phyloP scores from a whole-genome alignment of 92 coral and sea anemone genomes.

The Porites cylindrica region DNA sequence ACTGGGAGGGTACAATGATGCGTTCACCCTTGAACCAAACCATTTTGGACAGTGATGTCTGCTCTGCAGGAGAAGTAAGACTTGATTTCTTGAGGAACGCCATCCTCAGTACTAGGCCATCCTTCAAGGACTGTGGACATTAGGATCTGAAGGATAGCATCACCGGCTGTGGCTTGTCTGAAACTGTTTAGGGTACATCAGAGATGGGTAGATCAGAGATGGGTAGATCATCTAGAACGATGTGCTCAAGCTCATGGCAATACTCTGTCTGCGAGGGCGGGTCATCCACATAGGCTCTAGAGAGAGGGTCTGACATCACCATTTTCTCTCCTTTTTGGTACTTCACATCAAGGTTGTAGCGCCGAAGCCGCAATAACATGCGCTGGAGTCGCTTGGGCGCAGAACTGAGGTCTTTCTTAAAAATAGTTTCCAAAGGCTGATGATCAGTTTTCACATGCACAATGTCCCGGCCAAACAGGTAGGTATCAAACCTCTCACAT shows the following conservation, averaged over 20 bases:
- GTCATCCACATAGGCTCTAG: constrained; percentile 10
- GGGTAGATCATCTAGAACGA: not conserved
- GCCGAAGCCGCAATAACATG: constrained; percentile 34
- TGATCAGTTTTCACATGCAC: too few relatives aligned
- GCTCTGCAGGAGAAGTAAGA: too few relatives aligned
- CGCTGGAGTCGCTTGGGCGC: constrained; percentile 29
- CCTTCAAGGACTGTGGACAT: not conserved
- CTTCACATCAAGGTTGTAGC: not conserved
- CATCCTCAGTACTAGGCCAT: not conserved
- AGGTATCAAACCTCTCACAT: too few relatives aligned
- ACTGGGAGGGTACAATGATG: constrained; percentile 39
- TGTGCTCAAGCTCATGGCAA: constrained; percentile 53
- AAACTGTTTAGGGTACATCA: too few relatives aligned
- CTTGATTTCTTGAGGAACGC: not conserved
- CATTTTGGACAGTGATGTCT: not conserved
- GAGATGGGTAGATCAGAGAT: not conserved
- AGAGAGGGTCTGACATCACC: constrained; percentile 37
- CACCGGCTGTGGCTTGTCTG: constrained; percentile 19
- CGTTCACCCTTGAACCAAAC: constrained; percentile 47
- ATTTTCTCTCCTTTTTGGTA: not conserved
- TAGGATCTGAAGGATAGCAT: not conserved
- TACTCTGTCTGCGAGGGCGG: constrained; percentile 20
- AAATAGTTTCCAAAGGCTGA: too few relatives aligned
- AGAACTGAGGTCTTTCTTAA: too few relatives aligned
- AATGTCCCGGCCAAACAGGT: too few relatives aligned